Base-by-base conservation (phyloP, 1,140 invertebrate species). In the Drosophila ercepeae region DNA sequence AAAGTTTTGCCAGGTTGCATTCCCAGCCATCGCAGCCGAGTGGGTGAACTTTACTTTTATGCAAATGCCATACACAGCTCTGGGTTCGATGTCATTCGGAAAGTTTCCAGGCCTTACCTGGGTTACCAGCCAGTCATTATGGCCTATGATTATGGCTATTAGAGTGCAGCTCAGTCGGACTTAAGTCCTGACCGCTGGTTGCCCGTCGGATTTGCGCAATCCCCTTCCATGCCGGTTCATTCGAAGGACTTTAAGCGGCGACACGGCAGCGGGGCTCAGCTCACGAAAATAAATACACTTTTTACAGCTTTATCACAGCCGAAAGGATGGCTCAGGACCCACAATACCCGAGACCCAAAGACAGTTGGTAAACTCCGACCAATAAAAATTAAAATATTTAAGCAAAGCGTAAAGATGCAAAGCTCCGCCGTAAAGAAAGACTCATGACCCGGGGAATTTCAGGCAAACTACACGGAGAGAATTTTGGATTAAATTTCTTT, bases 341-440 rank as follows among this genome's bases (percentile, higher is more conserved):
- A n/a, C n/a, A n/a, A n/a, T n/a, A n/a, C 29, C 29, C 29, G 0
- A n/a, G 11, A 32, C 29, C 46, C 34, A 73, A 42, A 73, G 73
- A 76, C 77, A 76, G 67, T 78, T 78, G 69, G 63, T 34, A 81
- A 86, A 86, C 82, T 86, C 79, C 48, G 51, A 86, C 82, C 82
- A 88, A 86, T 88, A 86, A 86, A 86, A 88, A 86, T 86, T 86
- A 86, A 86, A 86, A 88, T 88, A 82, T 86, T 86, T 88, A 88
- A 88, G 82, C 73, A 88, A 82, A 82, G 82, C 73, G 81, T 74
- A 86, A 88, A 77, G 82, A 88, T 77, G 82, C 82, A 81, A 86
- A 86, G 77, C 82, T 71, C 60, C 61, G 83, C 82, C 88, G 82
- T 81, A 81, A 86, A 81, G 81, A 65, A 88, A 84, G 79, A 84